These are phyloP conservation scores for Rachycentron canadum DNA, from an alignment of 2,797 vertebrate genomes.

Conservation along the genomic window DNA sequence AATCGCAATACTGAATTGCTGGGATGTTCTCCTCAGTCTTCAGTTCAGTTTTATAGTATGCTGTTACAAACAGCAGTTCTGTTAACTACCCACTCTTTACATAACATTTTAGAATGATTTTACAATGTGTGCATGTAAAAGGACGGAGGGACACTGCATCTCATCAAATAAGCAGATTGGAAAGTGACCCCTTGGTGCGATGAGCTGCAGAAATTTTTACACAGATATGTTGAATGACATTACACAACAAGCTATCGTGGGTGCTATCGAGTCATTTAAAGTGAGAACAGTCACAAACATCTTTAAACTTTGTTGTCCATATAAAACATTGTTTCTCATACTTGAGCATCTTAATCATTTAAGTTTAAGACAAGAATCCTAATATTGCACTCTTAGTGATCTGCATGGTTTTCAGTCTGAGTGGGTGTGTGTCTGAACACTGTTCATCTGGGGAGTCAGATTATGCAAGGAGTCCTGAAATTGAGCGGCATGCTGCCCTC, in stretches of 20 bases:
- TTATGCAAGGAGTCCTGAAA: conserved; percentile 49
- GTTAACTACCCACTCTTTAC: neutral
- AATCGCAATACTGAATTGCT: neutral
- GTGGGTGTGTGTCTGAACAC: neutral
- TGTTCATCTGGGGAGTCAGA: neutral
- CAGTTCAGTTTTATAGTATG: neutral
- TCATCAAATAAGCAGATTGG: conserved; percentile 15
- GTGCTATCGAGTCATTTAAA: conserved; percentile 21
- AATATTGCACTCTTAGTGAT: neutral
- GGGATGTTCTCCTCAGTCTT: conserved; percentile 1
- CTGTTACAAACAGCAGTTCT: neutral
- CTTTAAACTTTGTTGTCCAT: neutral
- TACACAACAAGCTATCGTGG: conserved; percentile 11
- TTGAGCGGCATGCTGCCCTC: neutral
- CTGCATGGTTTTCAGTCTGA: conserved; percentile 5
- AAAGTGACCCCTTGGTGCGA: conserved; percentile 59
- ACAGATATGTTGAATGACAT: conserved; percentile 50
- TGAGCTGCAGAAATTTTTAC: conserved; percentile 54
- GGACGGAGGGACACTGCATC: neutral
- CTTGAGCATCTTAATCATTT: neutral
- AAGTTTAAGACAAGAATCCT: neutral
- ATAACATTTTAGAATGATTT: neutral
- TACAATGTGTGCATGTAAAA: neutral
- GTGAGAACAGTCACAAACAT: neutral
- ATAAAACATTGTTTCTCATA: neutral